Evolutionary conservation across 2,888 invertebrate species (phyloP).

Genomic region (Dynastes grantii): DNA sequence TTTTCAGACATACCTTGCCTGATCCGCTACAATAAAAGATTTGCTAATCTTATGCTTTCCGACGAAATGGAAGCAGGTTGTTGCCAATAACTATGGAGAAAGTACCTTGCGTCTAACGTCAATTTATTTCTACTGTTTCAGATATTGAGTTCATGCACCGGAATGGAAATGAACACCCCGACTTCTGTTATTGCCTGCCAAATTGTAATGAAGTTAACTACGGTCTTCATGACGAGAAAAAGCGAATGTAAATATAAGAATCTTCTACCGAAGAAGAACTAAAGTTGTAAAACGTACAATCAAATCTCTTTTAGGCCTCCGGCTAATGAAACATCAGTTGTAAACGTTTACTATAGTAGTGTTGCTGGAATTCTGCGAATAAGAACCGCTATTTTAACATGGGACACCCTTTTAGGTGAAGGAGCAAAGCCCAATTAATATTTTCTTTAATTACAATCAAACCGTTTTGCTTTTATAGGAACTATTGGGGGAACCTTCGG

Average conservation of each 20-base stretch:
- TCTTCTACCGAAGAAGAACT: not conserved
- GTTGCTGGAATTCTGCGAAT: constrained; percentile 40
- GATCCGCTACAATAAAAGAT: constrained; percentile 7
- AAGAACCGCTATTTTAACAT: constrained; percentile 41
- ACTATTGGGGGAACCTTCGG: constrained; percentile 78
- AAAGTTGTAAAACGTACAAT: no score
- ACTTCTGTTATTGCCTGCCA: constrained; percentile 47
- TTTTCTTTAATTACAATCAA: not conserved
- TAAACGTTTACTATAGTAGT: constrained; percentile 43
- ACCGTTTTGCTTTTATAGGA: constrained; percentile 67
- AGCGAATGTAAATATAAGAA: constrained; percentile 23
- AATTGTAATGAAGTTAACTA: constrained; percentile 41
- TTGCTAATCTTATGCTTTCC: constrained; percentile 43
- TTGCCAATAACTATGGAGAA: not conserved
- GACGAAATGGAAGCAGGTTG: constrained; percentile 40
- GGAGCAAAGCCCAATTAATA: not conserved
- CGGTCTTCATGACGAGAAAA: constrained; percentile 14
- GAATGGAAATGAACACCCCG: not conserved
- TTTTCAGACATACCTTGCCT: constrained; percentile 32
- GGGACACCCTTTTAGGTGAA: constrained; percentile 46
- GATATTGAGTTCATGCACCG: constrained; percentile 31
- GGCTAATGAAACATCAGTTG: constrained; percentile 25
- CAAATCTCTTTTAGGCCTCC: not conserved
- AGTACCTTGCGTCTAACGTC: not conserved
- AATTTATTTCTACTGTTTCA: constrained; percentile 13